Percentiles rank a stretch among this genome's conserved stretches.
These are phyloP conservation scores for Mallotus villosus DNA, from an alignment of 2,797 vertebrate species.

Conservation along the genomic window DNA sequence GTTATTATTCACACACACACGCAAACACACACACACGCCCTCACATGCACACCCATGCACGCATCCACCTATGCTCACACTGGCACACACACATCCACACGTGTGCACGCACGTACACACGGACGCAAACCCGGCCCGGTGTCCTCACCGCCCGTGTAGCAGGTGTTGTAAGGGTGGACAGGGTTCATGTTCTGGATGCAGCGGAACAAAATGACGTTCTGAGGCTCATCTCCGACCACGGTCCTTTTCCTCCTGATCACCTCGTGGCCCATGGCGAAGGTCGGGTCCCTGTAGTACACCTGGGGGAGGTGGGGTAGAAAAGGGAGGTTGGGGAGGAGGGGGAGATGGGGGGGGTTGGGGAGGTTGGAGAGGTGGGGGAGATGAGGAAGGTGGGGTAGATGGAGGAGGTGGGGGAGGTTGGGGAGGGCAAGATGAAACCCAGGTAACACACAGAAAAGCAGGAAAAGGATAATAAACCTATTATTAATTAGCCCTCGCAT, in stretches of 20 bases:
- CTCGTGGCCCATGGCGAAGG: conserved; percentile 92
- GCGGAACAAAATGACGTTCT: conserved; percentile 86
- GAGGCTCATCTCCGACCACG: conserved; percentile 87
- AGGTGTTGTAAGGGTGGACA: conserved; percentile 86
- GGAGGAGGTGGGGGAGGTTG: background rate
- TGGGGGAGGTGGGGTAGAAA: conserved; percentile 49
- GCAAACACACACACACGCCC: background rate
- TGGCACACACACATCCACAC: background rate
- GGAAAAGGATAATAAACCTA: no score
- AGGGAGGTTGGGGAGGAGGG: no score
- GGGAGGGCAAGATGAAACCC: background rate
- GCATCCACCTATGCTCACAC: background rate
- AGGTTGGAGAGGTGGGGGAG: conserved; percentile 50
- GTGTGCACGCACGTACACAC: background rate
- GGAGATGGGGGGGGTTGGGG: background rate
- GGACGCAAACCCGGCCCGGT: background rate
- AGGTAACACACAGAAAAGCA: background rate
- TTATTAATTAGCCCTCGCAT: no score
- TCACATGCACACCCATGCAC: background rate
- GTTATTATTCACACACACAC: background rate
- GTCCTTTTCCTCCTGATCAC: conserved; percentile 89
- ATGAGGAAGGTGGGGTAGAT: background rate
- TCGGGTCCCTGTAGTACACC: conserved; percentile 89
- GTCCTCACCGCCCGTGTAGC: conserved; percentile 89
- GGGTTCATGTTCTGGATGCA: conserved; percentile 93